Conservation (phyloP, 2,113 vertebrate genomes). For the Leucopsar rothschildi region DNA sequence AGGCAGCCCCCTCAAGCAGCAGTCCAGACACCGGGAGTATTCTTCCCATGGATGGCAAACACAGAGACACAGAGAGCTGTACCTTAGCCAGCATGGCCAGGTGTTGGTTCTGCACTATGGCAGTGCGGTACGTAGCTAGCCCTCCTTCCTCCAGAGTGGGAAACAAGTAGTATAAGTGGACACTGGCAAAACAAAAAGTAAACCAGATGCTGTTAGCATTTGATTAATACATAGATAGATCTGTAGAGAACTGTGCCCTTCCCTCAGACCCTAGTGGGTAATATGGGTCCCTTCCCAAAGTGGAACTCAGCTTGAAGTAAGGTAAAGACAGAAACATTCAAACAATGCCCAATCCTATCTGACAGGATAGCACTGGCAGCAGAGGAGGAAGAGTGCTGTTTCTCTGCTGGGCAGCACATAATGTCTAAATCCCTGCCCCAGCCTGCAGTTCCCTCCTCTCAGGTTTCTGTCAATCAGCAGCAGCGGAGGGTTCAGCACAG, state of each 20-base stretch:
- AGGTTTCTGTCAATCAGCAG: neutral
- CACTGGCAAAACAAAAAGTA: constrained; percentile 72
- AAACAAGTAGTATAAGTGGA: constrained; percentile 97
- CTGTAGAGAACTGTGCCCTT: neutral
- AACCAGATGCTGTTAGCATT: neutral
- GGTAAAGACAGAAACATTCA: neutral
- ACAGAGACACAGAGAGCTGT: neutral
- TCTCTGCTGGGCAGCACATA: neutral
- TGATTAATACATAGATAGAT: neutral
- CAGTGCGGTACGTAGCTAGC: constrained; percentile 94
- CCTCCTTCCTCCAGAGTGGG: constrained; percentile 95
- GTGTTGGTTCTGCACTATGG: constrained; percentile 98
- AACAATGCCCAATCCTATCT: neutral
- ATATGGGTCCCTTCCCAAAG: neutral
- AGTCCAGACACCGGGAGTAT: accelerated
- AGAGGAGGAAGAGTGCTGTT: neutral
- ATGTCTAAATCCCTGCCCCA: neutral
- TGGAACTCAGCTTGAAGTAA: neutral
- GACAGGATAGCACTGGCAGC: neutral
- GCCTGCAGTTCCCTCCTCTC: neutral
- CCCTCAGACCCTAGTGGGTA: neutral
- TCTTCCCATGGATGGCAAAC: neutral
- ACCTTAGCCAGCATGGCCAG: constrained; percentile 98
- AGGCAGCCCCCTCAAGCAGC: neutral
- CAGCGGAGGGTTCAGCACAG: neutral